Evolutionary conservation across 2,888 invertebrate species (phyloP), one percentile per base, ranked within the genome.

Genomic region (Chrysolina americana): DNA sequence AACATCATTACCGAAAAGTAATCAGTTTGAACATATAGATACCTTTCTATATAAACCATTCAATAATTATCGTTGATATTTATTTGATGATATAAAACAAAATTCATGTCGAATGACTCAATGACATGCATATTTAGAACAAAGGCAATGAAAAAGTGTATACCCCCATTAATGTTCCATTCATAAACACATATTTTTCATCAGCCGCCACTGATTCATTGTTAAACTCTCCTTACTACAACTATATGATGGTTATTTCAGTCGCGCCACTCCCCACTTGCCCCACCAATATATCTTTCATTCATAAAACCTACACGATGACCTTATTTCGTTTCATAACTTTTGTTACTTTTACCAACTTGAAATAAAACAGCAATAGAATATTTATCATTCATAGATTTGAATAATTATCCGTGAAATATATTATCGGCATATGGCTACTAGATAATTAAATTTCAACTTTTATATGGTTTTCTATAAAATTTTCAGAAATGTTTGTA

Each of bases 301-400:
- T 84, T 84, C 84, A 84, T 83, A 76, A 82, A 82, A 81, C 84
- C 84, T 81, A 84, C 84, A 81, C 82, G 78, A 72, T 82, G 84
- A 81, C 84, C 84, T 84, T 83, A 83, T 79, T 82, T 80, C 64
- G 76, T 70, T 74, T 74, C 74, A 73, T 69, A 76, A 76, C 70
- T 76, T 76, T 62, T 75, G 73, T 77, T 63, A 77, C 77, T 77
- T 77, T 75, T 77, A 77, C 77, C 77, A 74, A 74, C 73, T 76
- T 68, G 62, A 63, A 62, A 63, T 62, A 44, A 70, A 70, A 73
- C 68, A 68, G 68, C 76, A 65, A 73, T 75, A 71, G 71, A 75
- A 75, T 75, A 75, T 75, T 75, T 72, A 75, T 75, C 65, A 68
- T 65, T 75, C 65, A 48, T 50, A 65, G 62, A 70, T 75, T 72